These are phyloP conservation scores for Orchestia grillus DNA, from an alignment of 1,140 invertebrate species.

Conservation along the genomic window DNA sequence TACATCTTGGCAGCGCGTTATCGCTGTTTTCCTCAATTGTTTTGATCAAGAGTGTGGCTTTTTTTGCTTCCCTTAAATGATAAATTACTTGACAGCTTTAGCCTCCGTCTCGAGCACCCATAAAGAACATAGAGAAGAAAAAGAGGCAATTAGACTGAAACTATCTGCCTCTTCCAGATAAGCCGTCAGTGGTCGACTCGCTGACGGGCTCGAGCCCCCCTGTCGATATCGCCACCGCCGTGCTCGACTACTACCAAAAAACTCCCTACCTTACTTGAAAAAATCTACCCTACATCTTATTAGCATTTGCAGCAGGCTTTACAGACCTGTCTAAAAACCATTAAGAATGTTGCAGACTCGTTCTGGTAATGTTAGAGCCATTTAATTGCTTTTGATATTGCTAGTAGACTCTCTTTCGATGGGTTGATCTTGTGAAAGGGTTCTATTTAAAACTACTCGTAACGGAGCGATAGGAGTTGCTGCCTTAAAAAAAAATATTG, in stretches of 20 bases:
- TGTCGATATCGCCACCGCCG: constrained; percentile 5
- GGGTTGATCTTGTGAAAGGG: neutral
- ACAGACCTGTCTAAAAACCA: neutral
- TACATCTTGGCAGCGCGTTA: neutral
- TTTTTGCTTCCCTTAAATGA: constrained; percentile 30
- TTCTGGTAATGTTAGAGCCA: neutral
- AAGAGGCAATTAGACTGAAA: constrained; percentile 14
- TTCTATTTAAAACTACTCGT: neutral
- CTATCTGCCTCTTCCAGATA: constrained; percentile 19
- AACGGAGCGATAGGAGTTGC: neutral
- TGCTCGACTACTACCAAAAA: neutral
- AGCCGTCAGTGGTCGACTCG: neutral
- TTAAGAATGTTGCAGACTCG: neutral
- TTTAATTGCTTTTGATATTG: neutral
- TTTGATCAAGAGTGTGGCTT: constrained; percentile 36
- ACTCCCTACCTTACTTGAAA: neutral
- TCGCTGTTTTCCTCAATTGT: constrained; percentile 20
- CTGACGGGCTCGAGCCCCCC: neutral
- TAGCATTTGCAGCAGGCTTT: neutral
- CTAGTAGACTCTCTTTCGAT: neutral
- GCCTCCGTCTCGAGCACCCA: neutral
- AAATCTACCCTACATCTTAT: neutral
- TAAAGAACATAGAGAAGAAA: constrained; percentile 8
- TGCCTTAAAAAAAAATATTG: neutral
- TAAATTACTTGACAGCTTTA: constrained; percentile 50